Conservation (phyloP, 2,113 vertebrate genomes). For the Callopanchax toddi region DNA sequence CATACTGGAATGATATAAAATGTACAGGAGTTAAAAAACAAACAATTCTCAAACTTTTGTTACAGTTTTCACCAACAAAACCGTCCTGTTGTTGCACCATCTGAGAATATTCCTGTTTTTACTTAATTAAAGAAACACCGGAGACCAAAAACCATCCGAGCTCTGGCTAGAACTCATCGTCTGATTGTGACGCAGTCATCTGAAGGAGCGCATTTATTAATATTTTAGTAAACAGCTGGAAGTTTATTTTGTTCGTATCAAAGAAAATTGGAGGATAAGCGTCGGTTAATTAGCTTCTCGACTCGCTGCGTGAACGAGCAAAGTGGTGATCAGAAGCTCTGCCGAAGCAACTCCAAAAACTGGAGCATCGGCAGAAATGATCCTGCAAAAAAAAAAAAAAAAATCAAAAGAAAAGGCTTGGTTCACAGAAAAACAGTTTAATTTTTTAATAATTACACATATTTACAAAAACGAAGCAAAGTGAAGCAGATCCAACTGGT, state of each 20-base stretch:
- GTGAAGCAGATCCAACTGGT: slow-evolving; percentile 52
- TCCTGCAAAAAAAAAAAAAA: too few relatives aligned
- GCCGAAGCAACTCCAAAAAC: neutral
- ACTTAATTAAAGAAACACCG: too few relatives aligned
- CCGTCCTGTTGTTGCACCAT: neutral
- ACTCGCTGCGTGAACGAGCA: slow-evolving; percentile 7
- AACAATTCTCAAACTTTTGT: too few relatives aligned
- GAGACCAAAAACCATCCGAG: neutral
- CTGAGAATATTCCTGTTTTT: neutral
- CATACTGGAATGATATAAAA: too few relatives aligned
- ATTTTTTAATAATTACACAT: slow-evolving; percentile 78
- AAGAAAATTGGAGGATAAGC: neutral
- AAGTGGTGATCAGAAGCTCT: slow-evolving; percentile 25
- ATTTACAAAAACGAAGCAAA: slow-evolving; percentile 77
- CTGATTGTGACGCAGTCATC: neutral
- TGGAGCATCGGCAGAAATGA: slow-evolving; percentile 32
- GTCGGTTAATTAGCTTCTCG: slow-evolving; percentile 16
- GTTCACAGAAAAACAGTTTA: slow-evolving; percentile 61
- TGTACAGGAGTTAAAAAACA: too few relatives aligned
- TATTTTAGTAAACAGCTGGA: slow-evolving; percentile 12
- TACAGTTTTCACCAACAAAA: neutral
- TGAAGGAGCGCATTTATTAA: slow-evolving; percentile 3
- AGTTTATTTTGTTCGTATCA: neutral
- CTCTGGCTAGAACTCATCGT: too few relatives aligned
- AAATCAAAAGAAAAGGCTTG: too few relatives aligned